These are phyloP conservation scores for Ictidomys tridecemlineatus DNA, from an alignment of 2,113 vertebrate species.

Conservation along the genomic window DNA sequence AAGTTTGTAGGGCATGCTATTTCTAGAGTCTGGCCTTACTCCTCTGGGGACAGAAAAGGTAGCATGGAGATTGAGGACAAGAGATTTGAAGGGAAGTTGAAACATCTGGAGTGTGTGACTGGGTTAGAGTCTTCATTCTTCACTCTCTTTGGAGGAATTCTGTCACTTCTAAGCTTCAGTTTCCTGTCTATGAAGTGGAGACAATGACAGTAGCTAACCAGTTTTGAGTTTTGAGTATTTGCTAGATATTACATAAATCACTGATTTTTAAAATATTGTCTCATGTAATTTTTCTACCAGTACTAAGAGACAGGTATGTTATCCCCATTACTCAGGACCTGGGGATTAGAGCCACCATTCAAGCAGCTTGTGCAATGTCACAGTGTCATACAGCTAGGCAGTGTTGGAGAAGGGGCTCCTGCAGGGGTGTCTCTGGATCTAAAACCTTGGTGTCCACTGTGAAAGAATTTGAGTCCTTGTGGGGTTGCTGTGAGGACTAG, in stretches of 20 bases:
- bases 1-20: fast-evolving
- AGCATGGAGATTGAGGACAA: not conserved
- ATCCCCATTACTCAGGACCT: not conserved
- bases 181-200: not conserved
- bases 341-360: not conserved
- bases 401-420: not conserved
- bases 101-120: not conserved
- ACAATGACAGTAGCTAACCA: no score
- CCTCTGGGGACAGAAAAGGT: not conserved
- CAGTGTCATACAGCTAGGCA: not conserved
- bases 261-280: not conserved
- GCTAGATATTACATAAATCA: not conserved
- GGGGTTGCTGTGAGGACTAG: not conserved
- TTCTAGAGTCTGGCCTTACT: not conserved
- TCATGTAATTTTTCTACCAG: not conserved
- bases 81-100: not conserved
- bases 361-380: not conserved
- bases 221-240: not conserved
- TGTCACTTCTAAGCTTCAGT: not conserved
- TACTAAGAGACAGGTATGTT: not conserved
- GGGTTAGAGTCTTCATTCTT: not conserved
- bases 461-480: not conserved
- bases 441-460: not conserved
- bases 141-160: not conserved
- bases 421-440: not conserved